Conservation (phyloP, 1,140 invertebrate species). For the Drosophila nannoptera region DNA sequence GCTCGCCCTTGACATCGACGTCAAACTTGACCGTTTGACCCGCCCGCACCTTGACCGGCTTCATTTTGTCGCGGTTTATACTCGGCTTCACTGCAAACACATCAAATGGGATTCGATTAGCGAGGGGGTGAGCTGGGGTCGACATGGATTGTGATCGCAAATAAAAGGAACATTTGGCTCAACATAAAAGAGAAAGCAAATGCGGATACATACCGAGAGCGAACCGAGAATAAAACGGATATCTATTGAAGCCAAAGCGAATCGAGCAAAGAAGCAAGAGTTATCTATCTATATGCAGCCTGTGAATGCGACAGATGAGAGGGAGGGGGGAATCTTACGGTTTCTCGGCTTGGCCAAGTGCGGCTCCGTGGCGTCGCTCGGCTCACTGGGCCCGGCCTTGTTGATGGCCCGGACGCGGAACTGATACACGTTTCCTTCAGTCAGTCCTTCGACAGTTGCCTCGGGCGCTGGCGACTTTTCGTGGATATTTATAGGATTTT, state of each 20-base stretch:
- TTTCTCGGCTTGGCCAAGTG: slow-evolving; percentile 94
- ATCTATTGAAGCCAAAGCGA: background rate
- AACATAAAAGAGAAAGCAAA: slow-evolving; percentile 40
- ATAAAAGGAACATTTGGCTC: slow-evolving; percentile 50
- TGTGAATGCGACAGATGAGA: background rate
- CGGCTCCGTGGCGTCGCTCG: slow-evolving; percentile 92
- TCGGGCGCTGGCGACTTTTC: slow-evolving; percentile 86
- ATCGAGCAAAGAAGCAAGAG: slow-evolving; percentile 8
- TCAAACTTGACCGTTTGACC: slow-evolving; percentile 95
- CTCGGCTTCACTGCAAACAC: slow-evolving; percentile 93
- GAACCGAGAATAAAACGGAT: slow-evolving; percentile 8
- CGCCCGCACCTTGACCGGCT: slow-evolving; percentile 92
- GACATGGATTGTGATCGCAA: background rate
- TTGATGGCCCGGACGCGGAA: slow-evolving; percentile 96
- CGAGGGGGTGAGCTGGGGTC: no score
- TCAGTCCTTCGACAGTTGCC: slow-evolving; percentile 90
- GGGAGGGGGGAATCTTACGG: slow-evolving; percentile 82
- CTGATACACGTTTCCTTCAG: slow-evolving; percentile 95
- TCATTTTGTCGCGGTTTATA: slow-evolving; percentile 95
- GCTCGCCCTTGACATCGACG: slow-evolving; percentile 96
- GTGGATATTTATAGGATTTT: background rate
- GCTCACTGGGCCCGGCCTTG: slow-evolving; percentile 94
- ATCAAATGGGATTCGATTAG: no score
- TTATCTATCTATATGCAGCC: background rate
- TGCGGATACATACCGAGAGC: slow-evolving; percentile 1